Conservation (phyloP, 2,113 vertebrate species). For the Tetraodon nigroviridis region DNA sequence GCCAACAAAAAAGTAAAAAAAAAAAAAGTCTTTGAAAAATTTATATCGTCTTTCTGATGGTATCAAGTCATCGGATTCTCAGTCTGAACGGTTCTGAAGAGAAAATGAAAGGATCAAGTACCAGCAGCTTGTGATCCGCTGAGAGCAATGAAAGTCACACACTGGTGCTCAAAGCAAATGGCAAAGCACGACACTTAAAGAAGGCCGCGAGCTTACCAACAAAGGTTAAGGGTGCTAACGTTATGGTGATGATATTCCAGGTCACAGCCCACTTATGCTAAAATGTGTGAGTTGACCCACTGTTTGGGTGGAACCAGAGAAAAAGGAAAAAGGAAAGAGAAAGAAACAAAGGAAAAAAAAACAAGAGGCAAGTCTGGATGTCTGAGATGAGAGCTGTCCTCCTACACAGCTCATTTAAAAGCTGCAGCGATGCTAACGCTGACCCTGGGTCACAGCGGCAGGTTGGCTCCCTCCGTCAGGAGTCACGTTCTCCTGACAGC, state of each 20-base stretch:
- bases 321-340: not conserved
- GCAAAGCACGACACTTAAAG: constrained; percentile 25
- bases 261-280: constrained; percentile 33
- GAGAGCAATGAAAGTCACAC: not conserved
- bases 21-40: too few species aligned
- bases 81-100: too few species aligned
- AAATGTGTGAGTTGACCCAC: constrained; percentile 15
- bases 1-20: too few species aligned
- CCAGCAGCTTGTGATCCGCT: not conserved
- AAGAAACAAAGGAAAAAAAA: not conserved
- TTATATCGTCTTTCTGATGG: too few species aligned
- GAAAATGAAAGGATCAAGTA: too few species aligned
- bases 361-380: not conserved
- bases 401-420: constrained; percentile 59
- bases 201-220: constrained; percentile 25
- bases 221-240: constrained; percentile 51
- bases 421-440: constrained; percentile 29
- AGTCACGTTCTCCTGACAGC: constrained; percentile 62
- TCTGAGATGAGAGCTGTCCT: constrained; percentile 24
- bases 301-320: constrained; percentile 6
- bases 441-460: constrained; percentile 61
- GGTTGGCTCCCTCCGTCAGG: constrained; percentile 54
- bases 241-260: constrained; percentile 38
- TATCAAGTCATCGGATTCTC: too few species aligned
- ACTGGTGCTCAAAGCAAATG: constrained; percentile 27